phyloP scores from a whole-genome alignment of 2,888 invertebrate genomes.

The Flexamia atlantica region DNA sequence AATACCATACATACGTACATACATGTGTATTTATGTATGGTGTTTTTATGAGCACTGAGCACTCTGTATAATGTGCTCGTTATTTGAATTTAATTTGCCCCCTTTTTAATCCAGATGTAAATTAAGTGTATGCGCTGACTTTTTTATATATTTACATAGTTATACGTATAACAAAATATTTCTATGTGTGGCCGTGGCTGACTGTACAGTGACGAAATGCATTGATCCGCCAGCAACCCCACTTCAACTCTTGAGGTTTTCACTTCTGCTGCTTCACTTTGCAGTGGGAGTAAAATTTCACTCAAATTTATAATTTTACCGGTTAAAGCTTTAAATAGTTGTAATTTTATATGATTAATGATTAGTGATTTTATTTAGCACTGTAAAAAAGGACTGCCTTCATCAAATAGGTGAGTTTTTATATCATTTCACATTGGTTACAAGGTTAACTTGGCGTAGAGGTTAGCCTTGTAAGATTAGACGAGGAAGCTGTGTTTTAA shows the following conservation, averaged over 20 bases:
- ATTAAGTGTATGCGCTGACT: too few relatives aligned
- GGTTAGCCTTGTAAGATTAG: slow-evolving; percentile 44
- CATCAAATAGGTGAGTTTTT: slow-evolving; percentile 5
- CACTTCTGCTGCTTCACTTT: slow-evolving; percentile 28
- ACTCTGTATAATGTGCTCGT: too few relatives aligned
- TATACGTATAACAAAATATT: background rate
- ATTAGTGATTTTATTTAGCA: slow-evolving; percentile 19
- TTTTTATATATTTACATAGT: background rate
- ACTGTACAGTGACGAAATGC: slow-evolving; percentile 42
- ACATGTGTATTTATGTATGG: too few relatives aligned
- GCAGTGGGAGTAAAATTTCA: slow-evolving; percentile 33
- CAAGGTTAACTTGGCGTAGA: slow-evolving; percentile 48
- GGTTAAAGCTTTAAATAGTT: slow-evolving; percentile 16
- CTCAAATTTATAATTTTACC: background rate
- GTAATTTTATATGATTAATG: background rate
- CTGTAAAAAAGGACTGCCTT: background rate
- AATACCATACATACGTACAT: too few relatives aligned
- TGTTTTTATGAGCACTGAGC: too few relatives aligned
- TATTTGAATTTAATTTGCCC: too few relatives aligned
- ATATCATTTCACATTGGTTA: slow-evolving; percentile 1
- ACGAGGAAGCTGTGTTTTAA: slow-evolving; percentile 14
- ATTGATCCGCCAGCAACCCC: slow-evolving; percentile 40
- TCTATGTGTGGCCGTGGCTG: slow-evolving; percentile 24
- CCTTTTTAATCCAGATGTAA: too few relatives aligned
- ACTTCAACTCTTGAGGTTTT: slow-evolving; percentile 45